Percentiles rank a stretch among this genome's conserved stretches.
These are phyloP conservation scores for Hermodice carunculata DNA, from an alignment of 2,888 invertebrate species.

Conservation along the genomic window DNA sequence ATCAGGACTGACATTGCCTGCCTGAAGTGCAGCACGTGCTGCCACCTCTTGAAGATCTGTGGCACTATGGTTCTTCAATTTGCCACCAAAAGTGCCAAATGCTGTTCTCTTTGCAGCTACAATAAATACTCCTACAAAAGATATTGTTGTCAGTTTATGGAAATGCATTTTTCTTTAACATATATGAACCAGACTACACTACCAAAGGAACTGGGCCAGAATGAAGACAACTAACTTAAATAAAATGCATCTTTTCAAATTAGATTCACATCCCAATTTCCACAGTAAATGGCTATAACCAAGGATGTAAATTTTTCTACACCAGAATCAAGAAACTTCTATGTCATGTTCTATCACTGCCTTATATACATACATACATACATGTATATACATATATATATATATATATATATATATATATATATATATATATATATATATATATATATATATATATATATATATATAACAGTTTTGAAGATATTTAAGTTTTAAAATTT, in stretches of 20 bases:
- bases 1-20: conserved; percentile 79
- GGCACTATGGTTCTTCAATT: conserved; percentile 71
- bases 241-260: not conserved
- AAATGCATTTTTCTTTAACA: too few relatives aligned
- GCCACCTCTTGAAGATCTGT: conserved; percentile 80
- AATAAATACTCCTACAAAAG: conserved; percentile 67
- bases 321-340: too few relatives aligned
- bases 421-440: not conserved
- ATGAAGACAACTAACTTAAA: not conserved
- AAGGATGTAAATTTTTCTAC: too few relatives aligned
- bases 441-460: not conserved
- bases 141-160: too few relatives aligned
- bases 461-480: too few relatives aligned
- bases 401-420: not conserved
- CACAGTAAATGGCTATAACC: not conserved
- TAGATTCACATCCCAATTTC: not conserved
- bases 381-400: not conserved
- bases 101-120: conserved; percentile 97
- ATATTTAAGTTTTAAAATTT: too few relatives aligned
- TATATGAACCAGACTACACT: not conserved
- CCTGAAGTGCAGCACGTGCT: conserved; percentile 67
- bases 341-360: too few relatives aligned
- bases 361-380: too few relatives aligned
- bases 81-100: conserved; percentile 92
- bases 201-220: not conserved